A percentile compares a stretch with the other conserved stretches of the same genome.
Conservation (phyloP, 1,140 invertebrate species). For the Nixonia krombeini region DNA sequence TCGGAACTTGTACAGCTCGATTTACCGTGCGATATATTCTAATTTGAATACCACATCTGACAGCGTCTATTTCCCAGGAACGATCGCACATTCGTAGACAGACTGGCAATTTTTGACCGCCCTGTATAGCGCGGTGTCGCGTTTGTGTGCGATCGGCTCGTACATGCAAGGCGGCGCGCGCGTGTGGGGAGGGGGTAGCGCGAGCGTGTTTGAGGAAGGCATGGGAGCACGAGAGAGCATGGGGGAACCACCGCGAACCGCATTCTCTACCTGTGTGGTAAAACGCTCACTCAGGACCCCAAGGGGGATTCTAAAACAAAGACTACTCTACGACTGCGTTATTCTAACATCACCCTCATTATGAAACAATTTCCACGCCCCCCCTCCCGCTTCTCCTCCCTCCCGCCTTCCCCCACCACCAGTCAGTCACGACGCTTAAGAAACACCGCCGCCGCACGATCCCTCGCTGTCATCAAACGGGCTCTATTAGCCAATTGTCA, state of each 20-base stretch:
- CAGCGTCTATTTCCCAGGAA: not conserved
- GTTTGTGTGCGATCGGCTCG: constrained; percentile 19
- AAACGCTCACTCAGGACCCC: constrained; percentile 60
- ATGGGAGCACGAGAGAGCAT: constrained; percentile 40
- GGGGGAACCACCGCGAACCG: constrained; percentile 57
- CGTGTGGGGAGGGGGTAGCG: constrained; percentile 42
- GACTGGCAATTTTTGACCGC: constrained; percentile 32
- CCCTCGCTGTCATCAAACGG: constrained; percentile 28
- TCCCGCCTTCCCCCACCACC: too few species aligned
- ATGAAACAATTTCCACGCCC: constrained; percentile 60
- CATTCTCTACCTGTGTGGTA: constrained; percentile 67
- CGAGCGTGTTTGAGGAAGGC: constrained; percentile 42
- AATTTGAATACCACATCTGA: too few species aligned
- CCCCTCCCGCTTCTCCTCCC: constrained; percentile 21
- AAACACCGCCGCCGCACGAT: constrained; percentile 16
- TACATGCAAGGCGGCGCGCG: constrained; percentile 30
- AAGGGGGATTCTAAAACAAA: constrained; percentile 65
- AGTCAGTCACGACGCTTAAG: constrained; percentile 22
- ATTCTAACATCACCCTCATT: constrained; percentile 62
- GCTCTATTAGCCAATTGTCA: constrained; percentile 51
- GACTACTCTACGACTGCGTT: constrained; percentile 56
- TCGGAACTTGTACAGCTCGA: too few species aligned
- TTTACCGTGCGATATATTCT: too few species aligned
- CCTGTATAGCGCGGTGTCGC: constrained; percentile 35
- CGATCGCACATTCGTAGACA: constrained; percentile 3